Evolutionary conservation across 2,113 vertebrate species (phyloP).

Genomic region (Corythaeola cristata): DNA sequence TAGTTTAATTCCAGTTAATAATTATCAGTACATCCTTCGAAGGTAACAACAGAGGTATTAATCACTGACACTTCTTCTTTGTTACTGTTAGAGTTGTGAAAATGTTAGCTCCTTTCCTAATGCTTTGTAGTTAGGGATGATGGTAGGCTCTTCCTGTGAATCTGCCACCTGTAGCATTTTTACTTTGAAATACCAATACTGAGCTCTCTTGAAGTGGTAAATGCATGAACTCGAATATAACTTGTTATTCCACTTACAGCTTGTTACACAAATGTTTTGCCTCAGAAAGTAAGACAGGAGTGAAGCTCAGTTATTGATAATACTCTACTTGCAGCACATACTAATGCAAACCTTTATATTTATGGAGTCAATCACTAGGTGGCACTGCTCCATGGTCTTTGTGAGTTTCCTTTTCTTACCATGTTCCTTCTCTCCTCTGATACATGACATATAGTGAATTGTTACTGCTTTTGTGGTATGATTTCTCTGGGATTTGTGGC

Average conservation of each 20-base stretch:
- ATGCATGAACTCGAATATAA: not conserved
- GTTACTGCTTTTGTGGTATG: not conserved
- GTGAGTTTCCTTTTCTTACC: not conserved
- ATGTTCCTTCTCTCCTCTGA: not conserved
- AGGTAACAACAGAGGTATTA: not conserved
- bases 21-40: not conserved
- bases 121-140: not conserved
- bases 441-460: not conserved
- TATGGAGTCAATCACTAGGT: constrained; percentile 47
- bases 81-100: not conserved
- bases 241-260: not conserved
- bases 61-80: not conserved
- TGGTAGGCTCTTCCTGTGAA: not conserved
- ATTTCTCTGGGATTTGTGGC: not conserved
- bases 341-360: not conserved
- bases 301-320: not conserved
- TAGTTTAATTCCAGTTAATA: not conserved
- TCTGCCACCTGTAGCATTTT: not conserved
- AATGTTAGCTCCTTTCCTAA: not conserved
- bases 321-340: not conserved
- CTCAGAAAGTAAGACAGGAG: not conserved
- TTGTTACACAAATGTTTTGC: not conserved
- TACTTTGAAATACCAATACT: not conserved
- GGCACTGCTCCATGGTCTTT: constrained; percentile 51
- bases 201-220: not conserved